Conservation (phyloP, 2,797 vertebrate species). For the Botia kubotai region DNA sequence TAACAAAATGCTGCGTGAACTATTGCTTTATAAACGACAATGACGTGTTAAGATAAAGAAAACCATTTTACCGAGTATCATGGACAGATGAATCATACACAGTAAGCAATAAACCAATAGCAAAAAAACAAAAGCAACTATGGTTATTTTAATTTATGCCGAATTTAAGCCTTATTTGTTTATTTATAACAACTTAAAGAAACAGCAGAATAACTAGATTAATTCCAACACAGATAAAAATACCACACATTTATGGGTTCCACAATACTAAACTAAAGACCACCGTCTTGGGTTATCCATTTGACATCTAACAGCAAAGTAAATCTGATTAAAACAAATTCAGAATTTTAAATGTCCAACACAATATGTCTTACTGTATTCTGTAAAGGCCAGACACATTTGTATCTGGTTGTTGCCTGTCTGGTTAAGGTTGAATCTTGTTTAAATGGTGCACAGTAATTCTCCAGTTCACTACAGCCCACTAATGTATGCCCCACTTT, state of each 20-base stretch:
- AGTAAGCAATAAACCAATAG: background rate
- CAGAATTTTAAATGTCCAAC: background rate
- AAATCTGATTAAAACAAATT: background rate
- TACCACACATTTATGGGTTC: background rate
- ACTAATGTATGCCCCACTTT: background rate
- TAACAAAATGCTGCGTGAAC: background rate
- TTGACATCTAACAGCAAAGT: background rate
- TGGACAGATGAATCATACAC: background rate
- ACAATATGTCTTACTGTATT: background rate
- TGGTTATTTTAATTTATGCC: background rate
- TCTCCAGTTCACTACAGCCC: background rate
- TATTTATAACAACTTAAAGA: too few relatives aligned
- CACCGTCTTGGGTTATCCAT: background rate
- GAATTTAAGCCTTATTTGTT: too few relatives aligned
- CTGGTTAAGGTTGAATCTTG: background rate
- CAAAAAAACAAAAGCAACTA: background rate
- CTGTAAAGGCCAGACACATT: background rate
- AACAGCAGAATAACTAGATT: too few relatives aligned
- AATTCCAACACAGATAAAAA: background rate
- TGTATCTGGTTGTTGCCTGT: background rate
- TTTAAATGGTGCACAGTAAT: background rate
- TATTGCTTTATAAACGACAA: background rate
- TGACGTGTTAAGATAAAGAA: background rate
- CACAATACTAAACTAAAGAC: background rate
- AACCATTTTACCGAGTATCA: background rate